Percentiles rank a stretch among this genome's conserved stretches.
These are phyloP conservation scores for Ameiurus melas DNA, from an alignment of 2,113 vertebrate species.

Conservation along the genomic window DNA sequence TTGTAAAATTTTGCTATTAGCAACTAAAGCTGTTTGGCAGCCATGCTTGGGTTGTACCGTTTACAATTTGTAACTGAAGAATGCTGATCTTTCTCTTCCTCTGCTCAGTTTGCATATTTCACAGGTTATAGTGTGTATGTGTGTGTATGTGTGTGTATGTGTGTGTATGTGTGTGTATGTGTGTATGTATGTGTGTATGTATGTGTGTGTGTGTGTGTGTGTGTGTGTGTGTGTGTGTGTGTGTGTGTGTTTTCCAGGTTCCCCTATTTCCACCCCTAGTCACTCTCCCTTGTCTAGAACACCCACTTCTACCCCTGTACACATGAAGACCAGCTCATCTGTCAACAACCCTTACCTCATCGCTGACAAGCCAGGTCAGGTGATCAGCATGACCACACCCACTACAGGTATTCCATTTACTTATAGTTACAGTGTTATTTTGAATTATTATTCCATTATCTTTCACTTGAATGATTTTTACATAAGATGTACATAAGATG, in stretches of 20 bases:
- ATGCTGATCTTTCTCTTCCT: background rate
- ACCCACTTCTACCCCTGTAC: constrained; percentile 86
- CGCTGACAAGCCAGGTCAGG: constrained; percentile 88
- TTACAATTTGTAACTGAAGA: background rate
- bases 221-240: background rate
- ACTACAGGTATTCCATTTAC: constrained; percentile 66
- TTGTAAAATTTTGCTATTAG: too few relatives aligned
- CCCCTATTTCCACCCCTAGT: constrained; percentile 94
- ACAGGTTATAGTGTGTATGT: background rate
- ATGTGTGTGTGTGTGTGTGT: too few relatives aligned
- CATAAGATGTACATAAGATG: background rate
- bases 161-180: background rate
- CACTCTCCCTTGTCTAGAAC: constrained; percentile 92
- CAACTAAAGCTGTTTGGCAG: too few relatives aligned
- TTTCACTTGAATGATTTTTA: background rate
- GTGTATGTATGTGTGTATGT: too few relatives aligned
- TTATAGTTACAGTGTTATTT: background rate
- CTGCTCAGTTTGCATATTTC: background rate
- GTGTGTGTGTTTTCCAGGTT: constrained; percentile 73
- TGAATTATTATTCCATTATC: background rate
- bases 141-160: constrained; percentile 3
- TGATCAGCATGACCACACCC: constrained; percentile 75
- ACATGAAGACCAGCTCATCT: constrained; percentile 85
- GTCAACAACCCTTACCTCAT: constrained; percentile 86
- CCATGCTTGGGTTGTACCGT: too few relatives aligned